phyloP scores from a whole-genome alignment of 2,797 vertebrate species.

The Garrulus glandarius region DNA sequence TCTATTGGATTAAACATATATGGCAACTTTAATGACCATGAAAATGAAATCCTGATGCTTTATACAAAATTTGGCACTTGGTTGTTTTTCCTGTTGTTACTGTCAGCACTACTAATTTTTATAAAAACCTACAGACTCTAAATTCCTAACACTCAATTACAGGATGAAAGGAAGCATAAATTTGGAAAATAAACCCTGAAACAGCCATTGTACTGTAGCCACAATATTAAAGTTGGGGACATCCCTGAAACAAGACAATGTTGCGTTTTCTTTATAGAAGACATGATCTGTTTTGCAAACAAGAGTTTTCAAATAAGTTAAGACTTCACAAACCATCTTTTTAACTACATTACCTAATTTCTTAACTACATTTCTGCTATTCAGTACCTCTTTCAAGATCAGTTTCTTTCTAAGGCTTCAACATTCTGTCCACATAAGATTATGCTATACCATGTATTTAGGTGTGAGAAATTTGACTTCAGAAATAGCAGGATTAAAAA shows the following conservation, averaged over 20 bases:
- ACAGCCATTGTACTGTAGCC: not conserved
- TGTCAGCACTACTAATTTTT: not conserved
- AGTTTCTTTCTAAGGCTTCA: not conserved
- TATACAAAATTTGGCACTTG: not conserved
- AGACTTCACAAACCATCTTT: not conserved
- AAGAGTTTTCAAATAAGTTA: not conserved
- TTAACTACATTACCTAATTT: not conserved
- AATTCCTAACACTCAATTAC: not conserved
- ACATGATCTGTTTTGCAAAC: not conserved
- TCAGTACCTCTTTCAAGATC: not conserved
- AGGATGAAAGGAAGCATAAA: not conserved
- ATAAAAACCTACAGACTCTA: not conserved
- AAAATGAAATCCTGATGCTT: not conserved
- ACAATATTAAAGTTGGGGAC: not conserved
- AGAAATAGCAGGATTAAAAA: not conserved
- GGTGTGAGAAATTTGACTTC: not conserved
- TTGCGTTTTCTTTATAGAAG: not conserved
- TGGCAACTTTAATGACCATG: not conserved
- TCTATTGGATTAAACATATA: not conserved
- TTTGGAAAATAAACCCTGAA: not conserved
- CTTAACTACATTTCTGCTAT: not conserved
- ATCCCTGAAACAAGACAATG: not conserved
- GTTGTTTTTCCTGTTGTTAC: not conserved
- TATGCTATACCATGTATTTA: not conserved
- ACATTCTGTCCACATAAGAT: not conserved